Evolutionary conservation across 2,888 invertebrate species (phyloP).

Genomic region (Drosophila mercatorum): DNA sequence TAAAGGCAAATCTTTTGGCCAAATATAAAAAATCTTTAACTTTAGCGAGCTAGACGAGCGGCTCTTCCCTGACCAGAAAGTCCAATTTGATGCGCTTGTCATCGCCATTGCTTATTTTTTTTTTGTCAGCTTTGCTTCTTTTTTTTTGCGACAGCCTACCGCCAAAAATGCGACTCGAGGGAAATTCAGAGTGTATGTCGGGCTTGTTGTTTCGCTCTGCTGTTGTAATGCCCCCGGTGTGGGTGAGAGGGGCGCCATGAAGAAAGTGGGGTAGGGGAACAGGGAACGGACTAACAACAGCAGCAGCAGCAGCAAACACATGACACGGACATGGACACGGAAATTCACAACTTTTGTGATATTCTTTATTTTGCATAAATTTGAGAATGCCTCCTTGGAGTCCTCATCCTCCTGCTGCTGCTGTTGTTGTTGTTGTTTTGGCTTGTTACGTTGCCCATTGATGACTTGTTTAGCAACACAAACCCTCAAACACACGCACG

Average conservation of each 20-base stretch:
- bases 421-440: conserved; percentile 22
- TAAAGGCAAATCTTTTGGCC: conserved; percentile 31
- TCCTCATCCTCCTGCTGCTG: conserved; percentile 21
- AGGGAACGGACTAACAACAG: conserved; percentile 13
- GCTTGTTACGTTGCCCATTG: conserved; percentile 56
- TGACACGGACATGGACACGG: conserved; percentile 51
- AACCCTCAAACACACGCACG: conserved; percentile 13
- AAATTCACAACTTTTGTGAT: conserved; percentile 72
- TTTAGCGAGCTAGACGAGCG: conserved; percentile 14
- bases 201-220: conserved; percentile 26
- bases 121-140: neutral
- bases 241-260: neutral
- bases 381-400: conserved; percentile 44
- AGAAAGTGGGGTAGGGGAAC: neutral
- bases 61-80: conserved; percentile 23
- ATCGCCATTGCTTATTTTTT: conserved; percentile 21
- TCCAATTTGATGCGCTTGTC: conserved; percentile 59
- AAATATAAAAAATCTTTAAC: conserved; percentile 49
- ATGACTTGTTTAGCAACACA: conserved; percentile 62
- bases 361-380: conserved; percentile 78
- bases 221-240: conserved; percentile 13
- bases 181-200: conserved; percentile 63
- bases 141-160: conserved; percentile 6
- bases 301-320: conserved; percentile 54
- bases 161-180: conserved; percentile 68